Percentiles rank a stretch among this genome's conserved stretches.
Evolutionary conservation across 2,797 vertebrate genomes (phyloP).

Genomic region (Manis javanica): DNA sequence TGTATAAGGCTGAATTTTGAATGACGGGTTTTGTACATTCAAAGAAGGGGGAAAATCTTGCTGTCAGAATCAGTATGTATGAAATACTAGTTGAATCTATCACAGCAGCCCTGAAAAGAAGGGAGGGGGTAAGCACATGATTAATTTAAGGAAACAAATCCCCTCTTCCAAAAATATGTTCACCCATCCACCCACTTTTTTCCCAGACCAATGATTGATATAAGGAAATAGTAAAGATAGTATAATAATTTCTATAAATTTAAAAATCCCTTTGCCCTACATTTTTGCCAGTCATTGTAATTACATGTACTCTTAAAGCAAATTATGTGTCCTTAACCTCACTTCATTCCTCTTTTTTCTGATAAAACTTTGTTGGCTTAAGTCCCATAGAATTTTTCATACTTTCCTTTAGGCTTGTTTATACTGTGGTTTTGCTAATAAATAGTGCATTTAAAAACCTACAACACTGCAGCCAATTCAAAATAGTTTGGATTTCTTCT

Average conservation of each 20-base stretch:
- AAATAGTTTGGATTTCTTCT: slow-evolving; percentile 19
- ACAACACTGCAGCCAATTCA: slow-evolving; percentile 34
- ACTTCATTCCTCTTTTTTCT: not conserved
- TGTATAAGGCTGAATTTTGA: slow-evolving; percentile 1
- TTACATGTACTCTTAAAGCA: not conserved
- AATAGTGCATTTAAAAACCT: slow-evolving; percentile 39
- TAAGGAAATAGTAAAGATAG: not conserved
- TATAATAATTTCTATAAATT: not conserved
- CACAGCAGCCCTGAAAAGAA: not conserved
- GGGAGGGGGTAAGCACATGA: not conserved
- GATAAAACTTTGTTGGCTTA: not conserved
- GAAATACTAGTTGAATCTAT: not conserved
- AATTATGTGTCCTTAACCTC: not conserved
- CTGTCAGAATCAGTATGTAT: not conserved
- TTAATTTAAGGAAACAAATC: not conserved
- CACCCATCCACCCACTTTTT: not conserved
- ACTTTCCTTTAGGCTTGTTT: slow-evolving; percentile 49
- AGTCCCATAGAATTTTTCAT: not conserved
- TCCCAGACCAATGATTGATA: not conserved
- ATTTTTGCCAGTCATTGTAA: not conserved
- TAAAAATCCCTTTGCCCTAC: not conserved
- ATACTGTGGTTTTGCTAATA: slow-evolving; percentile 53
- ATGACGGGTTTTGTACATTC: not conserved
- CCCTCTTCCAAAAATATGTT: not conserved
- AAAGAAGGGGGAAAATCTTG: not conserved